phyloP scores from a whole-genome alignment of 2,113 vertebrate genomes.

The Lepus europaeus region DNA sequence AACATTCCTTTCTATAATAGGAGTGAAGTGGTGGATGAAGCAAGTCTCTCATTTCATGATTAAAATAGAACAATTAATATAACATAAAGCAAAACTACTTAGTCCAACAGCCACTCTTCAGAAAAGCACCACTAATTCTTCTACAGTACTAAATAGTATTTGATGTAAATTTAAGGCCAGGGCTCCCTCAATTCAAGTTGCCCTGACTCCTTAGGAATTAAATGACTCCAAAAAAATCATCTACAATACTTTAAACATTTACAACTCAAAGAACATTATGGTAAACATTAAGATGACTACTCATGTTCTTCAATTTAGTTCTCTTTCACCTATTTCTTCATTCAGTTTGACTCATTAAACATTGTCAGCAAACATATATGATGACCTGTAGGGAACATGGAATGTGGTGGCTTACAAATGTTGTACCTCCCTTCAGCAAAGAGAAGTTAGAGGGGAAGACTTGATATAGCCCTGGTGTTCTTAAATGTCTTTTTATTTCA shows the following conservation, averaged over 20 bases:
- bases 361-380: slow-evolving; percentile 31
- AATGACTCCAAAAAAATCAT: slow-evolving; percentile 43
- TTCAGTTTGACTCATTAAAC: slow-evolving; percentile 18
- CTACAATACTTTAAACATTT: background rate
- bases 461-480: background rate
- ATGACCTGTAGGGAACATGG: background rate
- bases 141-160: slow-evolving; percentile 3
- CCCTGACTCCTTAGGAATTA: slow-evolving; percentile 35
- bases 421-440: background rate
- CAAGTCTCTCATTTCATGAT: slow-evolving; percentile 50
- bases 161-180: slow-evolving; percentile 51
- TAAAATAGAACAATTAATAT: slow-evolving; percentile 60
- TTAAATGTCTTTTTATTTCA: slow-evolving; percentile 41
- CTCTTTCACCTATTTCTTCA: slow-evolving; percentile 45
- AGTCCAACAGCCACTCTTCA: slow-evolving; percentile 44
- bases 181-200: slow-evolving; percentile 12
- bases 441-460: background rate
- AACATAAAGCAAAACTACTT: slow-evolving; percentile 56
- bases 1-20: slow-evolving; percentile 64
- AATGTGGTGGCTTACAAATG: background rate
- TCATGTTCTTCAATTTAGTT: background rate
- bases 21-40: background rate
- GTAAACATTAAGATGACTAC: slow-evolving; percentile 5
- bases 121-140: slow-evolving; percentile 39
- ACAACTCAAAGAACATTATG: background rate